Evolutionary conservation across 64 coral and sea anemone species (phyloP), one percentile per base, ranked within the genome.

Genomic region (Pocillopora verrucosa): DNA sequence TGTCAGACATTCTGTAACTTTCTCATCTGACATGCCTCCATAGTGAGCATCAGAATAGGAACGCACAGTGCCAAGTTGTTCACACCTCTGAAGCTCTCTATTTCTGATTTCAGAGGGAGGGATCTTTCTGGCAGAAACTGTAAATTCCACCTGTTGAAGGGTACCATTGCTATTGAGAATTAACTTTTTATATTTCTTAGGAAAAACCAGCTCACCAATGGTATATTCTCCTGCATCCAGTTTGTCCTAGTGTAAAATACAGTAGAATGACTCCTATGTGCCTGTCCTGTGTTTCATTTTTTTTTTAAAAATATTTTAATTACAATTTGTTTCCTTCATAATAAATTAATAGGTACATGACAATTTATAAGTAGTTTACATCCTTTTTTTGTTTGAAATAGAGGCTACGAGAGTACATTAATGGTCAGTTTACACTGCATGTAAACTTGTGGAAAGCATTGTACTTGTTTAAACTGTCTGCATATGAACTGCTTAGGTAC

Each of bases 111-210:
- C 91, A 26, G 65, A 4, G 10, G 88, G 26, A 14, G 86, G 91
- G n/a, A 88, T 83, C 58, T 93, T 93, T 57, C 86, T 93, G 6
- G 77, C 86, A 35, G 36, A 61, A 60, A 82, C 76, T 20, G 60
- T 74, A 74, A 92, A 92, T 61, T 72, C 51, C 73, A 30, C 73
- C 36, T 75, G 9, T 17, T 75, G n/a, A 11, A 75, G 73, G 73
- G 73, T 10, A 17, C 73, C 73, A 75, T 75, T 19, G 11, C n/a
- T 25, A 9, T 75, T 25, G 6, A 75, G 17, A 9, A 75, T 10
- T 11, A 75, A 37, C 73, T 37, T 75, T 75, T 17, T 75, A 19
- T 75, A 75, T 75, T 25, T 75, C 36, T 37, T 75, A 10, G 73
- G 73, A 5, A 75, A 9, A 30, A 75, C 73, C 73, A 75, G 73